A percentile compares a stretch with the other conserved stretches of the same genome.
Evolutionary conservation across 1,140 invertebrate species (phyloP).

Genomic region (Spodoptera litura): DNA sequence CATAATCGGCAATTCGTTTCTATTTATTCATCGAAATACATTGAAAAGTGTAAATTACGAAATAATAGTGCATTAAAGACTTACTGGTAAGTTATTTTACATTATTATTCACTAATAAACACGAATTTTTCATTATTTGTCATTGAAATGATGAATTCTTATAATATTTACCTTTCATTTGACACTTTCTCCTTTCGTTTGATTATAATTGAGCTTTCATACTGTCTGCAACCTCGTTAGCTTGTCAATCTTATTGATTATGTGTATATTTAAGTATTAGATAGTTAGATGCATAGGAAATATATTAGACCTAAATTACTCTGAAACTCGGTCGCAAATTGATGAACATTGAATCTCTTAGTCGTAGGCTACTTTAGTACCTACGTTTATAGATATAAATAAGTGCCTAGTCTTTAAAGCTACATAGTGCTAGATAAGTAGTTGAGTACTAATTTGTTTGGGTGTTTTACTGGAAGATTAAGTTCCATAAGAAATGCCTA

Average conservation of each 20-base stretch:
- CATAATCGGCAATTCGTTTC: constrained; percentile 14
- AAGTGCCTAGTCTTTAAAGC: too few relatives aligned
- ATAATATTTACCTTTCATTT: too few relatives aligned
- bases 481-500: too few relatives aligned
- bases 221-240: too few relatives aligned
- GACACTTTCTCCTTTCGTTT: too few relatives aligned
- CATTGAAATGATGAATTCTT: too few relatives aligned
- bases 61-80: not conserved
- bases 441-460: too few relatives aligned
- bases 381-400: too few relatives aligned
- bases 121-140: not conserved
- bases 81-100: not conserved
- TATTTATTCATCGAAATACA: not conserved
- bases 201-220: too few relatives aligned
- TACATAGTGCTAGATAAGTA: too few relatives aligned
- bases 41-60: not conserved
- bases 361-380: not conserved
- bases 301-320: not conserved
- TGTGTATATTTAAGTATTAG: not conserved
- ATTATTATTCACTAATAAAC: not conserved
- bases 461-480: too few relatives aligned
- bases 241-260: not conserved
- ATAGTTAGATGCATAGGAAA: not conserved
- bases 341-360: constrained; percentile 2
- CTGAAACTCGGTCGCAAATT: not conserved